Base-by-base conservation (phyloP, 2,113 vertebrate species). In the Tachycineta bicolor region DNA sequence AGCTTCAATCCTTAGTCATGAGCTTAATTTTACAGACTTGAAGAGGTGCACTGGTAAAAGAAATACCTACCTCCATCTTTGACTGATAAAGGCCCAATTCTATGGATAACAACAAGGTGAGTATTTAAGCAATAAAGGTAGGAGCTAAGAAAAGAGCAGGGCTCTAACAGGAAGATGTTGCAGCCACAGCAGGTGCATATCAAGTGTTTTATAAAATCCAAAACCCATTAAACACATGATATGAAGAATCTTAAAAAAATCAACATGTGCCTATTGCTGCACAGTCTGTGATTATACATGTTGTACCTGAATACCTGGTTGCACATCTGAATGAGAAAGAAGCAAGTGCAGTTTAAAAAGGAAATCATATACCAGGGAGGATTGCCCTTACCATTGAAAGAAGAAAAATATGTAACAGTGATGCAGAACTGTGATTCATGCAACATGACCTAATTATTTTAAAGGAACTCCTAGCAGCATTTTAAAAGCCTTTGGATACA, bases 391-490 rank as follows among this genome's bases (percentile, higher is more conserved):
- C 74, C 79, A 96, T 87, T 94, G 90, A 92, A 79, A 94, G 86
- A 94, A 94, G 37, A 63, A 96, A 96, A 95, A 93, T 59, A 82
- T 64, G 86, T 71, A 88, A 94, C 59, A 90, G 70, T 5, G 19
- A 74, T 90, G 84, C 74, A 97, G 91, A 97, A 95, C 91, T 90
- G 62, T 88, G 94, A 91, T 95, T 95, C 90, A 88, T 68, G 77
- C 74, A 92, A 94, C 85, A 47, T 76, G 87, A 96, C 92, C 92
- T 95, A 96, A 97, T 97, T 97, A 96, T 96, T 96, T 95, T 95
- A 95, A 97, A 89, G 73, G 71, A 95, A 96, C 70, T 85, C 63
- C 91, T 89, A 81, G 58, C 41, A 95, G 90, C 91, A 88, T 96
- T 91, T 91, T 96, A 77, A 91, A 91, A 95, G 89, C 63, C 47